Conservation (phyloP, 2,113 vertebrate genomes). For the Myrmecophaga tridactyla region DNA sequence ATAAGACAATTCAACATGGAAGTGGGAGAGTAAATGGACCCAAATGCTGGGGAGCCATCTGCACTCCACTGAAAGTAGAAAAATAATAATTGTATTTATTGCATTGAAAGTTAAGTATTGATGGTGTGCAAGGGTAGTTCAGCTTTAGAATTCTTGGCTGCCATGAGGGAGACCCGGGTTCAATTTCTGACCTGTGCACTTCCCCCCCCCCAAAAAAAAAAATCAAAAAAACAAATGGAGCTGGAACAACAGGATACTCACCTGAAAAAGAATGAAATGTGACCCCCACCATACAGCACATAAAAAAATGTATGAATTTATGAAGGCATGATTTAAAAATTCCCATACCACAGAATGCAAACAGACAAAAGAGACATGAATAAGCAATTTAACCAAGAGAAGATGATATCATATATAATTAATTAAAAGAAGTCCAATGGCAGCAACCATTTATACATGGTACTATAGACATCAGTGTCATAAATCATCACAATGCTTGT, state of each 20-base stretch:
- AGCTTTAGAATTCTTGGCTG: no score
- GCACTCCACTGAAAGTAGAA: not conserved
- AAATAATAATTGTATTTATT: not conserved
- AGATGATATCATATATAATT: not conserved
- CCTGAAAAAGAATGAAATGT: no score
- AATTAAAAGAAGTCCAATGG: not conserved
- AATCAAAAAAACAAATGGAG: no score
- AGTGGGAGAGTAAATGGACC: not conserved
- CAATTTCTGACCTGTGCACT: no score
- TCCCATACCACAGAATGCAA: not conserved
- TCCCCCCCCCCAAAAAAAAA: no score
- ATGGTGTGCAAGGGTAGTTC: no score
- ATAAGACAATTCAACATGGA: not conserved
- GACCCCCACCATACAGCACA: no score
- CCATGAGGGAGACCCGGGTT: no score
- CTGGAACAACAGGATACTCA: no score
- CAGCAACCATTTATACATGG: no score
- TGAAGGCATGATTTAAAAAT: not conserved
- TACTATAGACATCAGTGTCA: fast-evolving
- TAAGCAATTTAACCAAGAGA: not conserved
- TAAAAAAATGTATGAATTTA: no score
- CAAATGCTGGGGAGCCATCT: not conserved
- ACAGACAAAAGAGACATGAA: not conserved
- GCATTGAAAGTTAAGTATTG: not conserved
- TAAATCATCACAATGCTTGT: not conserved